Evolutionary conservation across 2,797 vertebrate species (phyloP).

Genomic region (Oreonectes daqikongensis): DNA sequence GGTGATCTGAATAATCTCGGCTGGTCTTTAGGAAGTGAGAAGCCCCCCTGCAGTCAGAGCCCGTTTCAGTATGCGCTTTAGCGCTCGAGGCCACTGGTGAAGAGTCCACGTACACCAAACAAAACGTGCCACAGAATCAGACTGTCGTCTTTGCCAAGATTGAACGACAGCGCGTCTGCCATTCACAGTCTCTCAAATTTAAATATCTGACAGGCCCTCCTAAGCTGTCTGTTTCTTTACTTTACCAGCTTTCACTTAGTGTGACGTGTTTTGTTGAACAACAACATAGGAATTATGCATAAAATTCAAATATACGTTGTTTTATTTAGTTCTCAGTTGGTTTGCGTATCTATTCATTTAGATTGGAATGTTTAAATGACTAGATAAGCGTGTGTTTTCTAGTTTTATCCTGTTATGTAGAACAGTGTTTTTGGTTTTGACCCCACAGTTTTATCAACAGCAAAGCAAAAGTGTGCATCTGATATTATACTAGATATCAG

Average conservation of each 20-base stretch:
- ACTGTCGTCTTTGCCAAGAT: conserved; percentile 27
- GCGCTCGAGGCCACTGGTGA: neutral
- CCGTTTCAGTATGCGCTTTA: conserved; percentile 10
- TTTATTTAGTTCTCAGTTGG: neutral
- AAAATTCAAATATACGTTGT: conserved; percentile 1
- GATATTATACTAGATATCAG: neutral
- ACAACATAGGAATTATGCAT: conserved; percentile 9
- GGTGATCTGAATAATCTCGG: conserved; percentile 74
- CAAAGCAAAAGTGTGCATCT: neutral
- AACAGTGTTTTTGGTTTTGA: neutral
- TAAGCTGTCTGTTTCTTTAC: conserved; percentile 11
- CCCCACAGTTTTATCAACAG: neutral
- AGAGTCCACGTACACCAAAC: conserved; percentile 17
- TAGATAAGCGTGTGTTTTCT: too few species aligned
- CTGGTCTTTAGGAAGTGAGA: conserved; percentile 57
- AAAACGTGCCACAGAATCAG: conserved; percentile 30
- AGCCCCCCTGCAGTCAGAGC: conserved; percentile 51
- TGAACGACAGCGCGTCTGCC: neutral
- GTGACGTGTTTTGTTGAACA: conserved; percentile 11
- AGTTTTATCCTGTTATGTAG: neutral
- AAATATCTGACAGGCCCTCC: conserved; percentile 8
- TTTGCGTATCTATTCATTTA: neutral
- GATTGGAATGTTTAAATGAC: too few species aligned
- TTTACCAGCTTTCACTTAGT: conserved; percentile 1
- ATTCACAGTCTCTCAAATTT: conserved; percentile 27